Evolutionary conservation across 2,113 vertebrate genomes (phyloP), one percentile per base, ranked within the genome.

Genomic region (Brachyhypopomus gauderio): DNA sequence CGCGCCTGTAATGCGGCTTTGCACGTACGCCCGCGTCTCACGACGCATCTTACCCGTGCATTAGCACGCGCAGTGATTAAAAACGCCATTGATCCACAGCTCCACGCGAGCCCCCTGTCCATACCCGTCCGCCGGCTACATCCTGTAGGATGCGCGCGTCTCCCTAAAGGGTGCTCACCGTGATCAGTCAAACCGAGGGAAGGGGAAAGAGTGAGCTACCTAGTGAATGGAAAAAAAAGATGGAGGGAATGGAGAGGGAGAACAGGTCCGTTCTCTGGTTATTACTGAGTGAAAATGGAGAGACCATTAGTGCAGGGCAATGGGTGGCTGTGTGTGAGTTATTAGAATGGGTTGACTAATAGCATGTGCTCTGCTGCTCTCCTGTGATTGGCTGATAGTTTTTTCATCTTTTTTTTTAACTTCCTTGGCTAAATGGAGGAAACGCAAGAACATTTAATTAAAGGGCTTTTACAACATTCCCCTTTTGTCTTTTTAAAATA

Each of bases 131-230:
- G 86, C 86, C 88, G 89, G 83, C 90, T 83, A 85, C 89, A 91
- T 91, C 88, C 91, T 88, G 77, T 83, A 84, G 88, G 91, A 91
- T 91, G 89, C 90, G 91, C 92, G 88, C 91, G 88, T 91, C 89
- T 89, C 89, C 86, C 89, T 34, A 69, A 59, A 14, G 27, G 69
- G 87, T 69, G n/a, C 36, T 56, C 19, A 88, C 88, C 85, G 86
- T 89, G 80, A 91, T 91, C 85, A 88, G 78, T 92, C 90, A 92
- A 80, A 9, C 72, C 9, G 71, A 30, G 64, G 23, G 19, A 8
- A 38, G 48, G 66, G 86, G 79, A 75, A 81, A 81, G 86, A 86
- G 87, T 84, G 88, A 88, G 86, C 83, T 66, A 58, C 48, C 38
- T 27, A 66, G 30, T 48, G 75, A 52, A 52, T 56, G 14, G 86